These are phyloP conservation scores for Zaprionus kolodkinae DNA, from an alignment of 1,140 invertebrate species.

Conservation along the genomic window DNA sequence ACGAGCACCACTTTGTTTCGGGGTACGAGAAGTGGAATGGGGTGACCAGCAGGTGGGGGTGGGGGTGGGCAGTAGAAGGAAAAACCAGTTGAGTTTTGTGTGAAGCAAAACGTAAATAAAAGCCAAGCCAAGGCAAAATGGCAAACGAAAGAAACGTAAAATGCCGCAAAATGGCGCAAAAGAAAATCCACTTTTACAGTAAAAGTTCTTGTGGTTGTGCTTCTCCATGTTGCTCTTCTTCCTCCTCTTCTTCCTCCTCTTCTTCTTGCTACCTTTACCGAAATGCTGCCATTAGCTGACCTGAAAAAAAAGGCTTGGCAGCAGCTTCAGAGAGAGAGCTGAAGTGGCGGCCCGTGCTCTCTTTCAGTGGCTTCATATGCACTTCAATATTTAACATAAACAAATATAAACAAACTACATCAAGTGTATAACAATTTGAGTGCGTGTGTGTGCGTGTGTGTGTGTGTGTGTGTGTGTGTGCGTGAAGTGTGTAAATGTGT, in stretches of 20 bases:
- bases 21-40: too few relatives aligned
- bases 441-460: conserved; percentile 15
- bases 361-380: conserved; percentile 58
- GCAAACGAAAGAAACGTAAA: conserved; percentile 70
- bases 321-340: conserved; percentile 6
- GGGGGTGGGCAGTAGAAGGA: not conserved
- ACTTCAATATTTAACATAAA: conserved; percentile 77
- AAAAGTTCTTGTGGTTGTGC: conserved; percentile 64
- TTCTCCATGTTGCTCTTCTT: conserved; percentile 36
- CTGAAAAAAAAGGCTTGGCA: conserved; percentile 55
- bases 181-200: conserved; percentile 74
- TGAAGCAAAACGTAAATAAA: conserved; percentile 75
- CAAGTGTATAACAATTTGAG: conserved; percentile 48
- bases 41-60: not conserved
- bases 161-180: conserved; percentile 74
- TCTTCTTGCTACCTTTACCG: conserved; percentile 49
- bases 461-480: conserved; percentile 22
- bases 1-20: conserved; percentile 72
- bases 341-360: conserved; percentile 43
- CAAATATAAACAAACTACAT: conserved; percentile 67
- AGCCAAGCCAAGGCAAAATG: conserved; percentile 57
- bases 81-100: conserved; percentile 57
- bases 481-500: conserved; percentile 34
- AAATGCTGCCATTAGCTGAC: conserved; percentile 76
- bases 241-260: conserved; percentile 6